Percentiles rank a stretch among this genome's conserved stretches.
These are phyloP conservation scores for Drosophila neonasuta DNA, from an alignment of 2,888 invertebrate species.

Conservation along the genomic window DNA sequence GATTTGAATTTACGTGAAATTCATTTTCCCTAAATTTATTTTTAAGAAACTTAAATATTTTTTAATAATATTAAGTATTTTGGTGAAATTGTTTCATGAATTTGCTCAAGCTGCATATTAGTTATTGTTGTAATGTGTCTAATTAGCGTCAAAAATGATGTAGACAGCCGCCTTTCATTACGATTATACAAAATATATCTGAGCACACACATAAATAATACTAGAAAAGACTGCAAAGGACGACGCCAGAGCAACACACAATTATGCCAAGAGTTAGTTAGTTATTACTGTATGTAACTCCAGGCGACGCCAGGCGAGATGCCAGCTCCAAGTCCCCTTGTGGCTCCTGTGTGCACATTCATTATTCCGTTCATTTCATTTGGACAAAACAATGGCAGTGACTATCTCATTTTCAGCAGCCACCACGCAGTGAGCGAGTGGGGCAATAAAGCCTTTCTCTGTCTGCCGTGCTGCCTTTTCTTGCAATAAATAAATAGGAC, in stretches of 20 bases:
- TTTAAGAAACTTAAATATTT: not conserved
- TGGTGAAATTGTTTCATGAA: not conserved
- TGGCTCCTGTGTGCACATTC: constrained; percentile 44
- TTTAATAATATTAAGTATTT: not conserved
- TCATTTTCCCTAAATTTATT: not conserved
- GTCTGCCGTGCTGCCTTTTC: constrained; percentile 22
- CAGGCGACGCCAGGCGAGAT: constrained; percentile 5
- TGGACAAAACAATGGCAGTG: constrained; percentile 64
- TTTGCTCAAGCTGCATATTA: not conserved
- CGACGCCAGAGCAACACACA: constrained; percentile 20
- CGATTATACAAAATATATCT: constrained; percentile 11
- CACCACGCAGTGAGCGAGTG: constrained; percentile 6
- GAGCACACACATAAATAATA: constrained; percentile 57
- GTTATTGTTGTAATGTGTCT: constrained; percentile 14
- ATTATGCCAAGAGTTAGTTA: constrained; percentile 62
- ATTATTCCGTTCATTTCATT: constrained; percentile 70
- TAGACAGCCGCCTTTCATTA: constrained; percentile 4
- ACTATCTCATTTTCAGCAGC: constrained; percentile 71
- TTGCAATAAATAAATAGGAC: constrained; percentile 70
- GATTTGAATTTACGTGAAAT: too few relatives aligned
- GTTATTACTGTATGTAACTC: constrained; percentile 51
- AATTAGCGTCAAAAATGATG: constrained; percentile 35
- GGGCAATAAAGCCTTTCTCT: constrained; percentile 11
- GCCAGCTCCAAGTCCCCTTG: constrained; percentile 30
- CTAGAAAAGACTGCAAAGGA: constrained; percentile 35